Percentiles rank a stretch among this genome's conserved stretches.
Conservation (phyloP, 2,888 invertebrate species). For the Drosophila flavopinicola region DNA sequence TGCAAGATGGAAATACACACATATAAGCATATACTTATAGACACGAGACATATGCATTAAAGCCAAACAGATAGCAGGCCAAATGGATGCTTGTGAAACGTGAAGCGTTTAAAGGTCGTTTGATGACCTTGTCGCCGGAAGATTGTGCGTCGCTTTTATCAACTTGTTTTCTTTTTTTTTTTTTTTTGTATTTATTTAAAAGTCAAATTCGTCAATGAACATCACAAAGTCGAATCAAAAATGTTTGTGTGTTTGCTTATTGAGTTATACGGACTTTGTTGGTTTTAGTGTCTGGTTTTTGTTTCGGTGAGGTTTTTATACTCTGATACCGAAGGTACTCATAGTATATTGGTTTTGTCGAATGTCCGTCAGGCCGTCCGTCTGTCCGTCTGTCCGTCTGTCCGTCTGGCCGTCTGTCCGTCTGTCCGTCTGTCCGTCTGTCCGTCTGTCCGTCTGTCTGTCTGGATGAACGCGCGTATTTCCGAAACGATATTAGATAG, state of each 20-base stretch:
- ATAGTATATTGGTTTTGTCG: background rate
- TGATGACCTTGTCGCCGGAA: constrained; percentile 54
- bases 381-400: too few species aligned
- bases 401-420: too few species aligned
- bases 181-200: constrained; percentile 16
- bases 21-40: background rate
- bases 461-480: too few species aligned
- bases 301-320: background rate
- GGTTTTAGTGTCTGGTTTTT: constrained; percentile 8
- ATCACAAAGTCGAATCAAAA: constrained; percentile 20
- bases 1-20: constrained; percentile 8
- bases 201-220: constrained; percentile 29
- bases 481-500: too few species aligned
- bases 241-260: constrained; percentile 11
- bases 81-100: constrained; percentile 29
- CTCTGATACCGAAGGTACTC: too few species aligned
- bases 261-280: constrained; percentile 11
- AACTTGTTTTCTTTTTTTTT: constrained; percentile 23
- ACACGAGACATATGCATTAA: constrained; percentile 2
- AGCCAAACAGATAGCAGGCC: constrained; percentile 19
- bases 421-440: too few species aligned
- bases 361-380: too few species aligned
- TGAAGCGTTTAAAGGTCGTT: constrained; percentile 42
- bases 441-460: too few species aligned
- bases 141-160: constrained; percentile 24